Conservation (phyloP, 2,888 invertebrate genomes). For the Drosophila lutescens region DNA sequence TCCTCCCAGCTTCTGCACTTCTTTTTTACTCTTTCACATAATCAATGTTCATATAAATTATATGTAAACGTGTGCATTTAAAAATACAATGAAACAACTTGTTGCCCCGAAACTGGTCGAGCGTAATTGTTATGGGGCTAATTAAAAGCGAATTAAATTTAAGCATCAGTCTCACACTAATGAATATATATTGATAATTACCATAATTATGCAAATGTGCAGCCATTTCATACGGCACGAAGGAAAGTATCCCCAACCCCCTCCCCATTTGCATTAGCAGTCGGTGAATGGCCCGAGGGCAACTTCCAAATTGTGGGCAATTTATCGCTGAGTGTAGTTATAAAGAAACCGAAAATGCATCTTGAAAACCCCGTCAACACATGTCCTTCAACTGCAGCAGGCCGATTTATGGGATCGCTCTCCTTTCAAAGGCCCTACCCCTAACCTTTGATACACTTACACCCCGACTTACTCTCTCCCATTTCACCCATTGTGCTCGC, state of each 20-base stretch:
- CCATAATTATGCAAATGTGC: slow-evolving; percentile 73
- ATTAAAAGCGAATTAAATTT: slow-evolving; percentile 73
- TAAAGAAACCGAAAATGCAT: slow-evolving; percentile 33
- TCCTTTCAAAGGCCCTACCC: slow-evolving; percentile 15
- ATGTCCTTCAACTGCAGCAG: slow-evolving; percentile 46
- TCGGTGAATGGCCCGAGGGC: slow-evolving; percentile 21
- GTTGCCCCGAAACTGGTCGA: slow-evolving; percentile 60
- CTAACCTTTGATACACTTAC: slow-evolving; percentile 17
- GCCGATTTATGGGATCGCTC: slow-evolving; percentile 15
- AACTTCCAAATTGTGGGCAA: slow-evolving; percentile 1
- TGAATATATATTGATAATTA: slow-evolving; percentile 74
- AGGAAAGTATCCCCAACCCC: slow-evolving; percentile 27
- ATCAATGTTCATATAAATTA: slow-evolving; percentile 4
- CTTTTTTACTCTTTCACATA: not conserved
- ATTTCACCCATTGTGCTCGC: slow-evolving; percentile 28
- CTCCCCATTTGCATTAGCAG: slow-evolving; percentile 11
- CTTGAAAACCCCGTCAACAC: slow-evolving; percentile 42
- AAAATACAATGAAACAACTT: slow-evolving; percentile 18
- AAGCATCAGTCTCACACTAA: slow-evolving; percentile 65
- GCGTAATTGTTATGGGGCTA: slow-evolving; percentile 66
- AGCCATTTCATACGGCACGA: slow-evolving; percentile 60
- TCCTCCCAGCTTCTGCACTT: not conserved
- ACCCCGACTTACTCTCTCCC: slow-evolving; percentile 13
- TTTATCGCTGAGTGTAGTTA: slow-evolving; percentile 13
- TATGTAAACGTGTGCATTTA: slow-evolving; percentile 12